Conservation (phyloP, 2,797 vertebrate species). For the Lindbergichthys nudifrons region DNA sequence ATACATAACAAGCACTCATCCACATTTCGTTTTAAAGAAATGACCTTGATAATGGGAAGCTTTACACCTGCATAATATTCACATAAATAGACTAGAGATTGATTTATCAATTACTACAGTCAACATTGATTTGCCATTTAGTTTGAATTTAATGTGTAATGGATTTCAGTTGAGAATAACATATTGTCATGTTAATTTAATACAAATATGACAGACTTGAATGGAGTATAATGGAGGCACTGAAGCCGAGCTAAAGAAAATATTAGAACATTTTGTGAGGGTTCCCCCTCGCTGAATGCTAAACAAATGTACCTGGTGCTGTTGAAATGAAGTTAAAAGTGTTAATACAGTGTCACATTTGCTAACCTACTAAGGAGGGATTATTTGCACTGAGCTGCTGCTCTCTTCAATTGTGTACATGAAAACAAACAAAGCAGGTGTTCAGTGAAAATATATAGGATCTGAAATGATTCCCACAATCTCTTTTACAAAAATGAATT, state of each 20-base stretch:
- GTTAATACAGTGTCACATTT: slow-evolving; percentile 22
- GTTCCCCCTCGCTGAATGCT: slow-evolving; percentile 17
- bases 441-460: slow-evolving; percentile 40
- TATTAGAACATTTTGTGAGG: slow-evolving; percentile 5
- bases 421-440: slow-evolving; percentile 59
- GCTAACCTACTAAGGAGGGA: slow-evolving; percentile 10
- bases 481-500: slow-evolving; percentile 79
- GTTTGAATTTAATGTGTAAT: slow-evolving; percentile 38
- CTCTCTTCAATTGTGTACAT: slow-evolving; percentile 11
- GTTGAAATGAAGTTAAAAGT: slow-evolving; percentile 17
- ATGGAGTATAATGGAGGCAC: slow-evolving; percentile 27
- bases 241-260: slow-evolving; percentile 32
- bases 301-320: slow-evolving; percentile 22
- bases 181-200: slow-evolving; percentile 47
- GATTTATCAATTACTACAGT: slow-evolving; percentile 36
- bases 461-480: slow-evolving; percentile 63
- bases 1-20: slow-evolving; percentile 1
- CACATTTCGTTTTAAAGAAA: background rate
- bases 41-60: slow-evolving; percentile 7
- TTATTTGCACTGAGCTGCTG: slow-evolving; percentile 4
- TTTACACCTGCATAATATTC: slow-evolving; percentile 4
- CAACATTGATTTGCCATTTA: slow-evolving; percentile 27
- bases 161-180: slow-evolving; percentile 33
- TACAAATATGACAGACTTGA: slow-evolving; percentile 26
- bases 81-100: slow-evolving; percentile 8